Base-by-base conservation (phyloP, 2,888 invertebrate species). In the Amphipyra tragopoginis region DNA sequence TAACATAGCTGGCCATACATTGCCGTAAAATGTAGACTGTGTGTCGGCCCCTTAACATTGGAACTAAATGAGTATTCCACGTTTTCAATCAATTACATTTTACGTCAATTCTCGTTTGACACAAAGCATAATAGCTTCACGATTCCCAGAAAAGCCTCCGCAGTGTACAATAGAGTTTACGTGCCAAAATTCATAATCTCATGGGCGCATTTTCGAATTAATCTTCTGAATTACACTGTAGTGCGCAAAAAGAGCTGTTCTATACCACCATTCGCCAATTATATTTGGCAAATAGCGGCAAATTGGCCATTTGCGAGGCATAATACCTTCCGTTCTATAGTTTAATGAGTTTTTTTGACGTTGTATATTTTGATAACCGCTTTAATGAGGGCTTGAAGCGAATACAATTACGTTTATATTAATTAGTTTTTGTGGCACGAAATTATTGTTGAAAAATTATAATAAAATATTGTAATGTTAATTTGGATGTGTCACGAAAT, bases 111-210 rank as follows among this genome's bases (percentile, higher is more conserved):
- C 21, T 21, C 5, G 47, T 38, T 21, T 6, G 2, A 15, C 0
- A 34, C 1, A 5, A 13, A n/a, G 43, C 42, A n/a, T 49, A 65
- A 72, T 29, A 48, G 38, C 36, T 29, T 14, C 49, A 14, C 15
- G 44, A 42, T 66, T 50, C 14, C 8, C 51, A 14, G 21, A 66
- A 72, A 50, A 14, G 42, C 38, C 64, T 59, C 50, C 55, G 29
- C 49, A 29, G 62, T 61, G 62, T 67, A 75, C 54, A 65, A 65
- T 52, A n/a, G 36, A 33, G 44, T 72, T 71, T 64, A 80, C 81
- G 84, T 86, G 89, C 90, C 90, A 90, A 90, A 90, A 87, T 86
- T 88, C 87, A 89, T 90, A 89, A 91, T 90, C 89, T 86, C 87
- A 82, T 86, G 84, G 86, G 85, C 74, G 75, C 72, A 82, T 87